Base-by-base conservation (phyloP, 2,797 vertebrate genomes). In the Pogonophryne albipinna region DNA sequence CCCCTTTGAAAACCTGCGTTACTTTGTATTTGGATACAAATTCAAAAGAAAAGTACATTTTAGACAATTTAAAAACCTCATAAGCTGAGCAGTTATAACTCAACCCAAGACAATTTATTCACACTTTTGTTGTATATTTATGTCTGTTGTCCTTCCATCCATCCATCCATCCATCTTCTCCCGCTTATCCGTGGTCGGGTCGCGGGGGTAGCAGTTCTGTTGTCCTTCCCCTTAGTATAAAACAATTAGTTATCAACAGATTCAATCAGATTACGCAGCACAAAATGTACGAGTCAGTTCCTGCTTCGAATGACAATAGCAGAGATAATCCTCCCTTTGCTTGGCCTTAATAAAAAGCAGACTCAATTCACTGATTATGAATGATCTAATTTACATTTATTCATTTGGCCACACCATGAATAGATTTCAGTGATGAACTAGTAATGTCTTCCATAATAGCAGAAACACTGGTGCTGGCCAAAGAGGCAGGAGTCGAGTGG, bases 311-410 rank as follows among this genome's bases (percentile, higher is more conserved):
- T 81, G 62, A 74, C 56, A 80, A 53, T 53, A 60, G 78, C 65
- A 78, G 72, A 76, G 66, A 56, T 38, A 38, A 38, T 31, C 2
- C 42, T 47, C 17, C 66, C 57, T 78, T 65, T 76, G 14, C 6
- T 41, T 73, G 44, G 56, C 67, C 63, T 55, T 49, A 42, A 80
- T 80, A 57, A 38, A 79, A 74, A 80, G 69, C 67, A 79, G 59
- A 76, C 69, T 64, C 13, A 71, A 70, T 45, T 70, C 74, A 52
- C 62, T 71, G 75, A 80, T 68, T 66, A 66, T 72, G 52, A 84
- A 86, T 66, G 34, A 74, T 81, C 57, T 58, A 6, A 86, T 89
- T 82, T 85, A 41, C 76, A 85, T 66, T 4, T 63, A 76, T 82
- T 90, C 56, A 74, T 74, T 20, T 38, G 34, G 46, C 13, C 60